Conservation (phyloP, 2,113 vertebrate species). For the Beaufortia kweichowensis region DNA sequence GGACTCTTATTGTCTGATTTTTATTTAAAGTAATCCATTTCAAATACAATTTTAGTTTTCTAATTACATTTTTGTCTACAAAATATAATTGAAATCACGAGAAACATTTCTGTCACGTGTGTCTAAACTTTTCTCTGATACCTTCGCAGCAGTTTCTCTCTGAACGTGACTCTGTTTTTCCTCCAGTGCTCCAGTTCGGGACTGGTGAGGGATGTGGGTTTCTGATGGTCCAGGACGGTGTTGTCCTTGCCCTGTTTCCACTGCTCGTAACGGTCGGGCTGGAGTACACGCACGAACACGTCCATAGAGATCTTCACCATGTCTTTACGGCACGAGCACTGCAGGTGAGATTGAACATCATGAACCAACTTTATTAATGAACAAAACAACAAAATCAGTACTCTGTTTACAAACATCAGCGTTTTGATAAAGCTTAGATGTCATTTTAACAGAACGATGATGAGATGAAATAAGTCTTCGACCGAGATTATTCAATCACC, state of each 20-base stretch:
- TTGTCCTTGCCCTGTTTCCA: slow-evolving; percentile 95
- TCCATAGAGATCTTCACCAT: slow-evolving; percentile 99
- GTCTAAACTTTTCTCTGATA: too few species aligned
- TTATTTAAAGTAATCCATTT: too few species aligned
- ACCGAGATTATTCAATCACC: neutral
- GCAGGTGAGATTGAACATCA: neutral
- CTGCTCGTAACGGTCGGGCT: slow-evolving; percentile 88
- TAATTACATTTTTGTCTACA: too few species aligned
- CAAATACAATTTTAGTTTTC: too few species aligned
- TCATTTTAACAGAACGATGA: too few species aligned
- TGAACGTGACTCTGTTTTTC: slow-evolving; percentile 75
- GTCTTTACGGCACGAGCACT: slow-evolving; percentile 96
- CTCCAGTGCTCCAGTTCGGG: slow-evolving; percentile 89
- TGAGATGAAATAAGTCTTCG: neutral
- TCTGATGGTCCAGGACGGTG: slow-evolving; percentile 84
- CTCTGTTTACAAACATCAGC: too few species aligned
- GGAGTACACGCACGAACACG: slow-evolving; percentile 91
- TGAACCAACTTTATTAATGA: neutral
- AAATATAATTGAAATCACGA: too few species aligned
- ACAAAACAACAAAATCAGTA: too few species aligned
- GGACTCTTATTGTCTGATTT: too few species aligned
- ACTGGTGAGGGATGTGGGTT: slow-evolving; percentile 83
- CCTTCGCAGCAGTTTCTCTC: slow-evolving; percentile 84
- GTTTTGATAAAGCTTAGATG: too few species aligned
- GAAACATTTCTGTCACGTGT: too few species aligned